phyloP scores from a whole-genome alignment of 2,113 vertebrate species.

The Phainopepla nitens region DNA sequence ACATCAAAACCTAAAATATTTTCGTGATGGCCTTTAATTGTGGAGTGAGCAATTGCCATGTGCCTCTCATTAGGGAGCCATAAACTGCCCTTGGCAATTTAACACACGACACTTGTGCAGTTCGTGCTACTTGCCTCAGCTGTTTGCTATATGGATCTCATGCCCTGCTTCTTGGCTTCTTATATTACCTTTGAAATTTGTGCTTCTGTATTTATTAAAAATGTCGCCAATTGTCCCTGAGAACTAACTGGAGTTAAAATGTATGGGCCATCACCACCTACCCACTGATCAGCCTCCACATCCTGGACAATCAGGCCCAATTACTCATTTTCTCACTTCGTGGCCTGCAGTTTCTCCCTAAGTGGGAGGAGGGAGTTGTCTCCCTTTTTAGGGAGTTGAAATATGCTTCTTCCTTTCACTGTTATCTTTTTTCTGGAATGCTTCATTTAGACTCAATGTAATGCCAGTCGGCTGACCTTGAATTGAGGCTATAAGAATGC shows the following conservation, averaged over 20 bases:
- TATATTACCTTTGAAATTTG: not conserved
- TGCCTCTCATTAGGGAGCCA: not conserved
- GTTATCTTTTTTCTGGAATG: not conserved
- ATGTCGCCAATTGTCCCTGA: not conserved
- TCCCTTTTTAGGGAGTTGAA: not conserved
- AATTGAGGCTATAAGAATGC: not conserved
- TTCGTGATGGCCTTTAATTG: not conserved
- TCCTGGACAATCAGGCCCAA: not conserved
- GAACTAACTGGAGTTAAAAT: not conserved
- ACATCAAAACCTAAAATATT: not conserved
- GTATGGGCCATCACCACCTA: not conserved
- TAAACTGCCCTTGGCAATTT: not conserved
- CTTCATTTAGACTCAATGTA: not conserved
- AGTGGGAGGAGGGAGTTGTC: not conserved
- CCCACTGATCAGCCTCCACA: not conserved
- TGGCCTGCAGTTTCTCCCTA: not conserved
- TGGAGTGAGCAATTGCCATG: not conserved
- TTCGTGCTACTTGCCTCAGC: not conserved
- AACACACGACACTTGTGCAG: not conserved
- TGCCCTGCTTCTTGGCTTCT: not conserved
- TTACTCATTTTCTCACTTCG: not conserved
- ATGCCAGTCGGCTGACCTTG: not conserved
- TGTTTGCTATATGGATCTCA: not conserved
- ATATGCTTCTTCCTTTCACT: not conserved
- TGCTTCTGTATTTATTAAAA: not conserved